Evolutionary conservation across 2,797 vertebrate genomes (phyloP).

Genomic region (Fistularia commersonii): DNA sequence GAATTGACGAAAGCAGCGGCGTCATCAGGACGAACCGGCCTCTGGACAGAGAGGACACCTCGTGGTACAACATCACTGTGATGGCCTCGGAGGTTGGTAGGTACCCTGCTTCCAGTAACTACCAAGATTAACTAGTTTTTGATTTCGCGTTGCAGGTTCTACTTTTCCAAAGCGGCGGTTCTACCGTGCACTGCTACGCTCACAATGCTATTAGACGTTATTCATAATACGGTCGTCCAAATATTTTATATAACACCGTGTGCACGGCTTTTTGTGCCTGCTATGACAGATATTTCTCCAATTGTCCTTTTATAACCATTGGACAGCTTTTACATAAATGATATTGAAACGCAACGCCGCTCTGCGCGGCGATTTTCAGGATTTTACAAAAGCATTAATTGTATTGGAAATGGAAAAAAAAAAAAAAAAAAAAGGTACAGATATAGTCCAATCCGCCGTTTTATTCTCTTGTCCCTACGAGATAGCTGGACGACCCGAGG

Average conservation of each 20-base stretch:
- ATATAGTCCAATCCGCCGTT: neutral
- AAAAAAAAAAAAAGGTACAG: slow-evolving; percentile 1
- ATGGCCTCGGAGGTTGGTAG: slow-evolving; percentile 93
- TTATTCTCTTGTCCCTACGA: slow-evolving; percentile 7
- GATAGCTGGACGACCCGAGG: slow-evolving; percentile 45
- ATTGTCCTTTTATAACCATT: too few relatives aligned
- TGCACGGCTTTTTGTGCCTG: too few relatives aligned
- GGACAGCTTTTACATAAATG: too few relatives aligned
- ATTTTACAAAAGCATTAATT: slow-evolving; percentile 9
- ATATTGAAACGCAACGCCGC: too few relatives aligned
- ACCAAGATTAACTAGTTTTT: slow-evolving; percentile 9
- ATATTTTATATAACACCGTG: too few relatives aligned
- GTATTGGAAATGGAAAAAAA: slow-evolving; percentile 6
- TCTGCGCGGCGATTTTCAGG: too few relatives aligned
- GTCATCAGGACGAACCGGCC: slow-evolving; percentile 84
- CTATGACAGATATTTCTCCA: too few relatives aligned
- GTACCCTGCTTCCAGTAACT: slow-evolving; percentile 40
- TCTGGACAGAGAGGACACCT: slow-evolving; percentile 88
- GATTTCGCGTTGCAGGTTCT: neutral
- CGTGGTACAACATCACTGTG: slow-evolving; percentile 95
- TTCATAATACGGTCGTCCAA: too few relatives aligned
- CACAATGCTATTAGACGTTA: too few relatives aligned
- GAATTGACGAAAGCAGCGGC: slow-evolving; percentile 87
- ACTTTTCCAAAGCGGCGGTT: neutral
- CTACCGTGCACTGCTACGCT: too few relatives aligned